phyloP scores from a whole-genome alignment of 2,888 invertebrate species.

The Drosophila algonquin region DNA sequence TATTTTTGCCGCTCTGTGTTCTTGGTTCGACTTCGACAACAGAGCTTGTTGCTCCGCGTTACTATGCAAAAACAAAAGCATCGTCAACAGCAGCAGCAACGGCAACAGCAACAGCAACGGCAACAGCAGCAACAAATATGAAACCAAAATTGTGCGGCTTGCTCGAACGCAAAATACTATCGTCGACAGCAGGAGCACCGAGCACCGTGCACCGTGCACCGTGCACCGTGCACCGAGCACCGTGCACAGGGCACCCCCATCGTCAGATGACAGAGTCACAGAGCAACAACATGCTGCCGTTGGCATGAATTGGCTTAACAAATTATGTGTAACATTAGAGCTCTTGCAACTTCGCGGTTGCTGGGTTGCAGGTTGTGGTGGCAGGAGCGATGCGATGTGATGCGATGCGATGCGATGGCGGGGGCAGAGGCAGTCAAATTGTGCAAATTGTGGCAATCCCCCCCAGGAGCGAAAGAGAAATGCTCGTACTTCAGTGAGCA shows the following conservation, averaged over 20 bases:
- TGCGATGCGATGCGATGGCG: slow-evolving; percentile 46
- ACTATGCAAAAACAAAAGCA: slow-evolving; percentile 32
- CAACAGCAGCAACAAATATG: slow-evolving; percentile 13
- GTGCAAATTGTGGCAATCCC: neutral
- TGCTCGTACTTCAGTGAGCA: neutral
- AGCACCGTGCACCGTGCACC: neutral
- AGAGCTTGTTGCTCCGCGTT: slow-evolving; percentile 8
- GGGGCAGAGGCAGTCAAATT: slow-evolving; percentile 37
- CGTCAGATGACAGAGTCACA: slow-evolving; percentile 34
- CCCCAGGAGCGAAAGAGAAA: neutral
- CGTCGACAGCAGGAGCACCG: slow-evolving; percentile 18
- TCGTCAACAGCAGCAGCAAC: slow-evolving; percentile 6
- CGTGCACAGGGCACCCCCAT: neutral
- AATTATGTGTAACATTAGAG: slow-evolving; percentile 47
- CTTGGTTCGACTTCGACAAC: slow-evolving; percentile 47
- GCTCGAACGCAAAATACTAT: slow-evolving; percentile 33
- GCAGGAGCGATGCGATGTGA: neutral
- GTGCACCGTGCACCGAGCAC: neutral
- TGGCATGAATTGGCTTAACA: slow-evolving; percentile 56
- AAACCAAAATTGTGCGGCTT: slow-evolving; percentile 66
- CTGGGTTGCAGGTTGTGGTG: neutral
- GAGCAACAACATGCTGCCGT: slow-evolving; percentile 55
- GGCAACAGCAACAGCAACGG: slow-evolving; percentile 10
- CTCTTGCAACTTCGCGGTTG: slow-evolving; percentile 23
- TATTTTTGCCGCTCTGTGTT: slow-evolving; percentile 42